Base-by-base conservation (phyloP, 64 coral and sea anemone genomes). In the Anthopleura sola region DNA sequence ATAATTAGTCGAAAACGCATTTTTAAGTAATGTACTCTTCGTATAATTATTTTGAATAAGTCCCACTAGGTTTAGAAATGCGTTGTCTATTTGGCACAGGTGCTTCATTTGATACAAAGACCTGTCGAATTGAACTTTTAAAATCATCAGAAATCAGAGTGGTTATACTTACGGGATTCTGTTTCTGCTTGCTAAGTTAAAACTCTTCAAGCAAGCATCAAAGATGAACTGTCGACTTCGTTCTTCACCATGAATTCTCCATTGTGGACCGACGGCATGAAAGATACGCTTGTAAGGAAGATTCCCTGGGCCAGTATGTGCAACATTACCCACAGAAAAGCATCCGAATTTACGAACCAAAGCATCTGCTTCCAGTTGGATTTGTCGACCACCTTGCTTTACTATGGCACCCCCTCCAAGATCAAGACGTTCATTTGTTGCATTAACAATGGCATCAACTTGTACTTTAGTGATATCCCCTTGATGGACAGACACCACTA, bases 371-470 rank as follows among this genome's bases (percentile, higher is more conserved):
- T 71, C 64, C 49, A 86, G 62, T 36, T 93, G 82, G 47, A 93
- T 90, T 40, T 80, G 78, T 4, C 0, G 36, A 1, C 92, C 92
- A 32, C 88, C 92, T 6, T 68, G 39, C 66, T 49, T 90, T 0
- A 56, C 20, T 0, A 94, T 76, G 54, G 86, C 89, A 21, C 88
- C 92, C 36, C 85, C 85, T 53, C 37, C 87, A 3, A 74, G 51
- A 0, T 2, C 15, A 32, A 94, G 85, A 0, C 24, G 0, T 19
- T 90, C 88, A 49, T 90, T 90, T 3, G 88, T 55, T 34, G 88
- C 83, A 81, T 90, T 94, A 14, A 90, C 92, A 36, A 94, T 90
- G 19, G 75, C 88, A 44, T 87, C 92, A 0, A 87, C 92, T 8
- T 0, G 17, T 66, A 87, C 36, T 26, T 87, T 8, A 3, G 92